Conservation (phyloP, 1,140 invertebrate species). For the Drosophila tsacasi region DNA sequence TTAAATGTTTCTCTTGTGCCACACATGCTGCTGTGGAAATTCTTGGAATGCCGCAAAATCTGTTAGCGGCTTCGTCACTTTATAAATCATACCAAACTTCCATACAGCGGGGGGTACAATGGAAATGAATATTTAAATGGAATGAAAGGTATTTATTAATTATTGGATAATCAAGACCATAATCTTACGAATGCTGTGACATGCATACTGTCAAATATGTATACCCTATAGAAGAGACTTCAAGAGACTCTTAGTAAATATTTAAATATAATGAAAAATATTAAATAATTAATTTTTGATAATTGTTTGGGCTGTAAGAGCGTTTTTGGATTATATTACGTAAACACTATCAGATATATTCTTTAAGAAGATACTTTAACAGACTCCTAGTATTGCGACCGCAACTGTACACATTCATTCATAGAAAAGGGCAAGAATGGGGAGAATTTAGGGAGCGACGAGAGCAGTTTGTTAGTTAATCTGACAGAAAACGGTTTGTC, state of each 20-base stretch:
- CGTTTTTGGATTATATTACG: neutral
- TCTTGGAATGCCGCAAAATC: slow-evolving; percentile 71
- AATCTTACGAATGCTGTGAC: no score
- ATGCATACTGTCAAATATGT: no score
- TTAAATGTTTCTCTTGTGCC: slow-evolving; percentile 32
- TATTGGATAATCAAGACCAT: no score
- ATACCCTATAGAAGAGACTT: no score
- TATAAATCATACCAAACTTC: slow-evolving; percentile 67
- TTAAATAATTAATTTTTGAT: neutral
- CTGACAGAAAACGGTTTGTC: slow-evolving; percentile 74
- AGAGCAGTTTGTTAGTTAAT: slow-evolving; percentile 74
- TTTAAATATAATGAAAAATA: neutral
- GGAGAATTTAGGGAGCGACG: slow-evolving; percentile 38
- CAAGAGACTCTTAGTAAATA: neutral
- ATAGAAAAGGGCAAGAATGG: slow-evolving; percentile 4
- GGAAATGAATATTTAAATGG: neutral
- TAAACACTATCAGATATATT: neutral
- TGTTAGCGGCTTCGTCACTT: slow-evolving; percentile 68
- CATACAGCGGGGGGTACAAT: neutral
- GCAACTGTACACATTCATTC: neutral
- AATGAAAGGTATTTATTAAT: no score
- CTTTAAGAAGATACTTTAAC: neutral
- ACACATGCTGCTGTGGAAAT: slow-evolving; percentile 58
- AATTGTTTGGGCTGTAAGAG: neutral
- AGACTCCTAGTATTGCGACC: neutral